Percentiles rank a stretch among this genome's conserved stretches.
Conservation (phyloP, 2,888 invertebrate species). For the Byasa hedistus region DNA sequence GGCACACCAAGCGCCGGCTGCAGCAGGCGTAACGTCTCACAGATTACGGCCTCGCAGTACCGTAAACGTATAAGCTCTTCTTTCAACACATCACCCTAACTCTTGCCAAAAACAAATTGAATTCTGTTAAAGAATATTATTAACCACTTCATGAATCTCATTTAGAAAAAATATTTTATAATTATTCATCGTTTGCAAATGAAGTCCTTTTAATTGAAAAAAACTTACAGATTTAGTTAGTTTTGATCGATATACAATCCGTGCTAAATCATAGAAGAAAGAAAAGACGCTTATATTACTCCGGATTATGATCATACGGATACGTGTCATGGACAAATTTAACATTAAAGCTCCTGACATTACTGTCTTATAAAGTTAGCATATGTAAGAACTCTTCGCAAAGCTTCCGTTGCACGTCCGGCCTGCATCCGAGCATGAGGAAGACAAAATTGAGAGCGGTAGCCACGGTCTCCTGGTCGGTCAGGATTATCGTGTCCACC, state of each 20-base stretch:
- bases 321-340: no score
- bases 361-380: no score
- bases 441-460: conserved; percentile 56
- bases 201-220: no score
- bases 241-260: no score
- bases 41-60: conserved; percentile 57
- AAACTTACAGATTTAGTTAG: no score
- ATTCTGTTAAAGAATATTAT: conserved; percentile 40
- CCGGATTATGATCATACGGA: no score
- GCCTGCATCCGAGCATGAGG: conserved; percentile 60
- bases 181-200: background rate
- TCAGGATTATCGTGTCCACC: conserved; percentile 80
- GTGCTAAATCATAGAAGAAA: no score
- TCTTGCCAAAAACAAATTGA: conserved; percentile 51
- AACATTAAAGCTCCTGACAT: no score
- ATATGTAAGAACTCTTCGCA: conserved; percentile 48
- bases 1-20: conserved; percentile 51
- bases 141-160: background rate
- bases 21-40: conserved; percentile 54
- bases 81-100: conserved; percentile 45
- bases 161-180: background rate
- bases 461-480: conserved; percentile 76
- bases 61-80: conserved; percentile 50
- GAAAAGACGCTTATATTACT: no score
- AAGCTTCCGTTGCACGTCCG: conserved; percentile 58